Percentiles rank a stretch among this genome's conserved stretches.
Evolutionary conservation across 37 sponge, comb jelly and placozoan species (phyloP).

Genomic region (Tethya wilhelma): DNA sequence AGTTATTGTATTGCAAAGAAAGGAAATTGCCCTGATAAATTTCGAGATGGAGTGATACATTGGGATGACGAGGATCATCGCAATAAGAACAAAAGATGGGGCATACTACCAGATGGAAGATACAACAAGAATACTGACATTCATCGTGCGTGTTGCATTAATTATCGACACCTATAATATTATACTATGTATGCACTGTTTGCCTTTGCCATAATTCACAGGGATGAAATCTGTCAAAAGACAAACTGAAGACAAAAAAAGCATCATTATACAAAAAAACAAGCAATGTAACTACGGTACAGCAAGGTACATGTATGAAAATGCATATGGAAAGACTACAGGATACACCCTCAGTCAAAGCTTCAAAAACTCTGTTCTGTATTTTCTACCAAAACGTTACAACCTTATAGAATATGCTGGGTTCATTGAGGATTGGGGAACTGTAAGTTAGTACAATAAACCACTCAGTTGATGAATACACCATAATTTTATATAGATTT

Average conservation of each 20-base stretch:
- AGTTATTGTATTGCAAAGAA: slow-evolving; percentile 38
- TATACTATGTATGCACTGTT: too few relatives aligned
- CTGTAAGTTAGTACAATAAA: not conserved
- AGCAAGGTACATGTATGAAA: not conserved
- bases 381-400: not conserved
- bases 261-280: not conserved
- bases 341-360: not conserved
- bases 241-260: not conserved
- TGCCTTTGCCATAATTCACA: too few relatives aligned
- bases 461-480: too few relatives aligned
- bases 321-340: not conserved
- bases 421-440: slow-evolving; percentile 3
- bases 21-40: slow-evolving; percentile 17
- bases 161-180: not conserved
- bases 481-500: too few relatives aligned
- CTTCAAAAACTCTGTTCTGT: not conserved
- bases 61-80: slow-evolving; percentile 46
- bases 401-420: not conserved
- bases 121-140: slow-evolving; percentile 15
- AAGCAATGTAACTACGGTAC: not conserved
- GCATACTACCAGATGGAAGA: slow-evolving; percentile 44
- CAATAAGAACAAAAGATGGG: not conserved
- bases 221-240: not conserved
- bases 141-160: slow-evolving; percentile 23
- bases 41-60: slow-evolving; percentile 1